These are phyloP conservation scores for Oegoconia quadripuncta DNA, from an alignment of 2,888 invertebrate genomes.

Conservation along the genomic window DNA sequence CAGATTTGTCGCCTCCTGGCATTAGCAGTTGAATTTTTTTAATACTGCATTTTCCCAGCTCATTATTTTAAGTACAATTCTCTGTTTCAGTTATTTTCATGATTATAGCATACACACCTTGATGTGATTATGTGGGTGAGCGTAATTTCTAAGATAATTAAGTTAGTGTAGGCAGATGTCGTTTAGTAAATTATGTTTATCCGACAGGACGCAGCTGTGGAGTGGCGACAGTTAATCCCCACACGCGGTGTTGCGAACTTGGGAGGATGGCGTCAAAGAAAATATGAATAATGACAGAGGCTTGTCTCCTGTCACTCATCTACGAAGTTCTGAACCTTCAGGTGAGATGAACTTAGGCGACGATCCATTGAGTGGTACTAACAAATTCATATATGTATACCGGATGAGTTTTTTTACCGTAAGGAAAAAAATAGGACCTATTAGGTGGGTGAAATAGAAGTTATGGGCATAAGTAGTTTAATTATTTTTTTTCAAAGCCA, in stretches of 20 bases:
- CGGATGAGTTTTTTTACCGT: no score
- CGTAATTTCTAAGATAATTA: conserved; percentile 51
- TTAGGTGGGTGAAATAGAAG: no score
- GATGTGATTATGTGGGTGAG: conserved; percentile 35
- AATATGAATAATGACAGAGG: conserved; percentile 57
- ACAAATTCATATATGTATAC: no score
- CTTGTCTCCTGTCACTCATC: conserved; percentile 34
- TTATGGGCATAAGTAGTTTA: no score
- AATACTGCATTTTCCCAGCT: neutral
- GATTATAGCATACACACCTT: conserved; percentile 4
- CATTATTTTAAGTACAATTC: neutral
- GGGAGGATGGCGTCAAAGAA: conserved; percentile 46
- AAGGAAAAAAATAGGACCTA: no score
- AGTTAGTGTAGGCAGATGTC: conserved; percentile 60
- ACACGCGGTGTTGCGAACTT: conserved; percentile 44
- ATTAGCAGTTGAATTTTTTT: neutral
- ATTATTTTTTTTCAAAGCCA: no score
- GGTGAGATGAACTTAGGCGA: conserved; percentile 2
- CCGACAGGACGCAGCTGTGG: conserved; percentile 62
- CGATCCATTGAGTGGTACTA: neutral
- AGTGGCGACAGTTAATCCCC: conserved; percentile 57
- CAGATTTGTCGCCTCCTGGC: no score
- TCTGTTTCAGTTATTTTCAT: neutral
- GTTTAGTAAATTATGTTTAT: conserved; percentile 69
- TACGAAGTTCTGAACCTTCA: conserved; percentile 19